Conservation (phyloP, 2,797 vertebrate species). For the Thamnophis elegans region DNA sequence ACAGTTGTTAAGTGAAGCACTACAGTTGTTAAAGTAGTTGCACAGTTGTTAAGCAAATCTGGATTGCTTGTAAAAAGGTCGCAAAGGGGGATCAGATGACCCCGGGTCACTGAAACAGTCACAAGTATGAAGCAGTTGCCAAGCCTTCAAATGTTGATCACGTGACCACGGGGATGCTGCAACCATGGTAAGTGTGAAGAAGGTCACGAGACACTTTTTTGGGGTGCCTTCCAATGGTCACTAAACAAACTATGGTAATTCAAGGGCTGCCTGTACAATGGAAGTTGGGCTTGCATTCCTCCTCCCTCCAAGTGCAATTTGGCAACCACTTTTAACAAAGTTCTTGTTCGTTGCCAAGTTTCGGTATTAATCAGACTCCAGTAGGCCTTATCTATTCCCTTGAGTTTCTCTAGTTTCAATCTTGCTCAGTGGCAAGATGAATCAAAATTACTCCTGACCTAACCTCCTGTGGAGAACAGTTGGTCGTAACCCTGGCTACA, state of each 20-base stretch:
- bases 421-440: neutral
- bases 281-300: neutral
- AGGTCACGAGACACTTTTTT: neutral
- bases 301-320: neutral
- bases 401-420: neutral
- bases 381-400: fast-evolving
- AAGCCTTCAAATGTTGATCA: neutral
- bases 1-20: neutral
- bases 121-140: neutral
- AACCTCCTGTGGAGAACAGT: neutral
- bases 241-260: no score
- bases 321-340: fast-evolving
- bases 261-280: neutral
- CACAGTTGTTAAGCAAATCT: neutral
- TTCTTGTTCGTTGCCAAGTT: neutral
- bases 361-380: neutral
- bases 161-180: neutral
- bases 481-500: neutral
- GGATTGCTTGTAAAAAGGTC: neutral
- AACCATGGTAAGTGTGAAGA: neutral
- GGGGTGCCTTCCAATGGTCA: no score
- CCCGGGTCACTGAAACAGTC: neutral
- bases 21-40: neutral
- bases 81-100: neutral
- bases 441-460: neutral